Conservation (phyloP, 2,888 invertebrate genomes). For the Ichneumoninae sp. region DNA sequence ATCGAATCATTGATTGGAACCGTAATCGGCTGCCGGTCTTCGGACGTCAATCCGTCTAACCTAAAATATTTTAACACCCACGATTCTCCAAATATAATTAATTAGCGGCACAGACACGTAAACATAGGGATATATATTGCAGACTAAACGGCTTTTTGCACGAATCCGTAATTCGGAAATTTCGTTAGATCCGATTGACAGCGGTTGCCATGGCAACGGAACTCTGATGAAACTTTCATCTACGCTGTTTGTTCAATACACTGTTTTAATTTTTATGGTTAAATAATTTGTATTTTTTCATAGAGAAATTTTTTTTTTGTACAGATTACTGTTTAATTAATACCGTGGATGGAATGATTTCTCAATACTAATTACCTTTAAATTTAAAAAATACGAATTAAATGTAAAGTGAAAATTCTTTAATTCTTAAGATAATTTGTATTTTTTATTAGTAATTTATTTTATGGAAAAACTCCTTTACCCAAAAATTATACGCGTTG, state of each 20-base stretch:
- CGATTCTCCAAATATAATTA: slow-evolving; percentile 3
- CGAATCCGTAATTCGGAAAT: neutral
- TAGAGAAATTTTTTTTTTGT: no score
- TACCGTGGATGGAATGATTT: no score
- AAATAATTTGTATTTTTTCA: neutral
- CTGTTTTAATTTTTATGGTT: neutral
- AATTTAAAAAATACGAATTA: no score
- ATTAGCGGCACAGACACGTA: neutral
- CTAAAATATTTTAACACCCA: neutral
- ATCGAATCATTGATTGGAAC: neutral
- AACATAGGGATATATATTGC: neutral
- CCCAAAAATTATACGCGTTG: no score
- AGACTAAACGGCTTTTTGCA: slow-evolving; percentile 2
- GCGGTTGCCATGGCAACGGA: slow-evolving; percentile 60
- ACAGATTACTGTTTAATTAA: no score
- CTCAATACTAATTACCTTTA: no score
- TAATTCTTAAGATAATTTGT: no score
- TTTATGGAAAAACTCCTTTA: no score
- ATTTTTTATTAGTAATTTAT: no score
- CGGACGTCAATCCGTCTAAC: neutral
- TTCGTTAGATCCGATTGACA: neutral
- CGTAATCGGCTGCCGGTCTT: neutral
- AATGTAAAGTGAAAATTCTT: no score
- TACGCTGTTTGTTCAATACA: neutral
- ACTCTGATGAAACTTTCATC: slow-evolving; percentile 57